A percentile compares a stretch with the other conserved stretches of the same genome.
Evolutionary conservation across 2,113 vertebrate genomes (phyloP).

Genomic region (Microcebus tavaratra): DNA sequence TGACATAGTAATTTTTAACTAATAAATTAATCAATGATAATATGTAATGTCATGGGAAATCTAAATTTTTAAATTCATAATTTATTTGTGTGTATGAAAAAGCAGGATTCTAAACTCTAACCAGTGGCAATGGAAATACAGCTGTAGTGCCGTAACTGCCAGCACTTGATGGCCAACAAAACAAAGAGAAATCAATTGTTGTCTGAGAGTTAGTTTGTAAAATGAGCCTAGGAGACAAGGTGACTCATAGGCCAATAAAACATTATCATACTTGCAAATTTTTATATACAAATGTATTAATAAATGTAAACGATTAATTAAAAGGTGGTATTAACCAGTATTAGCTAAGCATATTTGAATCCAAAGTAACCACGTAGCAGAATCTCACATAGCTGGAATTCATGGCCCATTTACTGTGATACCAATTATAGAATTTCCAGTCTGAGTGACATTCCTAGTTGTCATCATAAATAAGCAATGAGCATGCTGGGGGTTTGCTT

Average conservation of each 20-base stretch:
- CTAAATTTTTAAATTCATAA: not conserved
- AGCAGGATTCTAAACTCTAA: not conserved
- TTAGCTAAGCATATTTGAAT: not conserved
- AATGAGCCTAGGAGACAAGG: not conserved
- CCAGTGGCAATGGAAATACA: too few species aligned
- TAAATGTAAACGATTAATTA: not conserved
- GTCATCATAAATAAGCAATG: not conserved
- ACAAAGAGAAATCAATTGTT: not conserved
- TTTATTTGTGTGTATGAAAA: not conserved
- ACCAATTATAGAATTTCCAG: not conserved
- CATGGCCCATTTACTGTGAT: not conserved
- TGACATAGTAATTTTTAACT: not conserved
- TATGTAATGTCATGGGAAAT: not conserved
- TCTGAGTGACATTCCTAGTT: not conserved
- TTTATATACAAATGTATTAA: not conserved
- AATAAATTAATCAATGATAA: not conserved
- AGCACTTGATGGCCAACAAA: not conserved
- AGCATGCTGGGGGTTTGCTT: not conserved
- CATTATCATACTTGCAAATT: not conserved
- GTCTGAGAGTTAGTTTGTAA: not conserved
- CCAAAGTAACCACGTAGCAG: not conserved
- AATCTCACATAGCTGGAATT: not conserved
- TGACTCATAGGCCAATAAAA: not conserved
- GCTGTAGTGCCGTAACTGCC: too few species aligned
- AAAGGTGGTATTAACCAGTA: not conserved